A percentile compares a stretch with the other conserved stretches of the same genome.
Conservation (phyloP, 2,797 vertebrate species). For the Chiroxiphia lanceolata region DNA sequence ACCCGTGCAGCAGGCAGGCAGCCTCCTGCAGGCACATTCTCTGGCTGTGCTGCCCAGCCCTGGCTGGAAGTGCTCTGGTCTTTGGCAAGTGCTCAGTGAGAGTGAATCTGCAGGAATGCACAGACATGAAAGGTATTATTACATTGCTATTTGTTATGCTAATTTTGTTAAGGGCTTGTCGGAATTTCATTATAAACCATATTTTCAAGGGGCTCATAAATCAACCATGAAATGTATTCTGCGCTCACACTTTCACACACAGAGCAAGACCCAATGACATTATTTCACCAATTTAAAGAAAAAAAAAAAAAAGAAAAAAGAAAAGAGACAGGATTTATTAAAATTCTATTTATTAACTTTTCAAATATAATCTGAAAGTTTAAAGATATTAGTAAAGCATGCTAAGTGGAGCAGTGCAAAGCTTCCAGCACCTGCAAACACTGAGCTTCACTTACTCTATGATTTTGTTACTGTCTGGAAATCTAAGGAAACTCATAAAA, state of each 20-base stretch:
- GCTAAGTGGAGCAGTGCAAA: neutral
- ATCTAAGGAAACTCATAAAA: neutral
- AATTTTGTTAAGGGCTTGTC: constrained; percentile 50
- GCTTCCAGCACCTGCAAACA: neutral
- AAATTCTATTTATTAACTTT: neutral
- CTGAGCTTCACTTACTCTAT: neutral
- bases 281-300: neutral
- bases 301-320: neutral
- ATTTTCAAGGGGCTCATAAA: constrained; percentile 57
- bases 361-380: neutral
- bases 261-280: neutral
- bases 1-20: neutral
- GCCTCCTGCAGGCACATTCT: neutral
- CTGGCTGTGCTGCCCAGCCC: neutral
- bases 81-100: constrained; percentile 18
- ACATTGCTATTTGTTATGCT: constrained; percentile 52
- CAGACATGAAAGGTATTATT: constrained; percentile 53
- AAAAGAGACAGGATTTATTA: neutral
- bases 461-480: neutral
- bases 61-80: neutral
- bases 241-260: neutral
- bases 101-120: constrained; percentile 43
- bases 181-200: constrained; percentile 47
- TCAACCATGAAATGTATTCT: constrained; percentile 59
- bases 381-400: neutral